Base-by-base conservation (phyloP, 2,113 vertebrate species). In the Cebidichthys violaceus region DNA sequence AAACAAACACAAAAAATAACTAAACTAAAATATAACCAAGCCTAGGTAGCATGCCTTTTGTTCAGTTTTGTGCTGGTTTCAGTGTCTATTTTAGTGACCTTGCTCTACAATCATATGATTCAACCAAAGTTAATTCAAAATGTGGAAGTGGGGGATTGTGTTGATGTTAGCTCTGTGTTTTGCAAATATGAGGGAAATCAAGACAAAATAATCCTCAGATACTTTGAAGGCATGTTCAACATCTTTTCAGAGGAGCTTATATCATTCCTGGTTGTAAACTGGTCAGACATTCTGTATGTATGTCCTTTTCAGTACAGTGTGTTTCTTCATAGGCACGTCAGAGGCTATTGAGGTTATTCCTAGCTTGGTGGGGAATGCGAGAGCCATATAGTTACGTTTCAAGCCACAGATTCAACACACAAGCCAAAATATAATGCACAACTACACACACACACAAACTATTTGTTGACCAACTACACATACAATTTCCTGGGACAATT, bases 41-140 rank as follows among this genome's bases (percentile, higher is more conserved):
- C 93, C 83, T 92, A 93, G 94, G 92, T 92, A 95, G 95, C 94
- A 95, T 95, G 95, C 88, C 82, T 83, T 90, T 92, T 75, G 76
- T 93, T 92, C 82, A 89, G 93, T 95, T 93, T 92, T 91, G 91
- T 95, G 95, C 92, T 95, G 94, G 96, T 93, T 95, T 95, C 91
- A 94, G 90, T 91, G 82, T 91, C 78, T 83, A 81, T 83, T 90
- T 88, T 81, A 88, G 77, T 90, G 84, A 92, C 85, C 80, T 90
- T 84, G 80, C 79, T 83, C 77, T 79, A 70, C 83, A 82, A 85
- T 92, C 83, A 92, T 69, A 82, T 54, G 76, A 90, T 86, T 91
- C 85, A 90, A 89, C 85, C 88, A 92, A 93, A 89, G 86, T 83
- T 89, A 88, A 81, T 87, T 88, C 70, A 83, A 87, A 87, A 89